Evolutionary conservation across 1,140 invertebrate species (phyloP).

Genomic region (Drosophila asahinai): DNA sequence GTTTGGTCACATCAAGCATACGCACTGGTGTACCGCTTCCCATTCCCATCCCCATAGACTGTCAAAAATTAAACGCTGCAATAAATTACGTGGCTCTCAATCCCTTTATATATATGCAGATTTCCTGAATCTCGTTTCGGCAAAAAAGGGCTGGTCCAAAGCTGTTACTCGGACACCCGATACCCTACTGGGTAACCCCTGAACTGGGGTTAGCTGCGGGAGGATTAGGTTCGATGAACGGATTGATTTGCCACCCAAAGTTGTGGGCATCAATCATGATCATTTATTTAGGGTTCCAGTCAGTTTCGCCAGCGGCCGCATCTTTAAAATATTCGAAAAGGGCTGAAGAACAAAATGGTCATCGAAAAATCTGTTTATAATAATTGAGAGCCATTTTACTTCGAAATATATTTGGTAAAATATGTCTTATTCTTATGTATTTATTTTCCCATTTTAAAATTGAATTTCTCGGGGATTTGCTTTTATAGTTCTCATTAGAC

Average conservation of each 20-base stretch:
- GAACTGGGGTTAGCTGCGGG: constrained; percentile 11
- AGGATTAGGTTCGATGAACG: constrained; percentile 37
- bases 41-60: not conserved
- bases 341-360: no score
- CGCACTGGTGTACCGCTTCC: constrained; percentile 61
- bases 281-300: constrained; percentile 3
- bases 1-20: constrained; percentile 63
- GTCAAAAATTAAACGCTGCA: constrained; percentile 75
- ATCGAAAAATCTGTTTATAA: no score
- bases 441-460: no score
- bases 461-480: no score
- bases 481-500: no score
- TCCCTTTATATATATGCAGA: constrained; percentile 15
- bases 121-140: constrained; percentile 7
- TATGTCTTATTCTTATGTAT: no score
- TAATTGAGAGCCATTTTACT: no score
- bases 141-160: not conserved
- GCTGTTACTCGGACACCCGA: constrained; percentile 27
- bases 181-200: not conserved
- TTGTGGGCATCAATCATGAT: constrained; percentile 20
- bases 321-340: not conserved
- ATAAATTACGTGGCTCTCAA: constrained; percentile 69
- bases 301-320: not conserved
- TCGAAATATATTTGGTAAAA: no score
- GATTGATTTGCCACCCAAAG: constrained; percentile 19